Evolutionary conservation across 2,888 invertebrate genomes (phyloP), one percentile per base, ranked within the genome.

Genomic region (Pristionchus maxplancki): DNA sequence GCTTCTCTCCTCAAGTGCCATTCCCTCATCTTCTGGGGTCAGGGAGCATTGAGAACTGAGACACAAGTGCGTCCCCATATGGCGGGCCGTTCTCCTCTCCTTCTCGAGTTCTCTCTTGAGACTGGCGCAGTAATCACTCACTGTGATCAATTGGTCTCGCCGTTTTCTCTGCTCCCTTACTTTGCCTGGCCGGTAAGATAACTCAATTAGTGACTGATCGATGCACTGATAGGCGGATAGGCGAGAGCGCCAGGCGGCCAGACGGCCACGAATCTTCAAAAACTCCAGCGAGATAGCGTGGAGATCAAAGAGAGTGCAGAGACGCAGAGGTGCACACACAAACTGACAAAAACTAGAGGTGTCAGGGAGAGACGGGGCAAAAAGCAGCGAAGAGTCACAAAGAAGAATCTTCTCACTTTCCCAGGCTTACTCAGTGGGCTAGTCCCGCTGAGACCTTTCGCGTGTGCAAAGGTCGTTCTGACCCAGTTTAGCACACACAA

Each of bases 291-390:
- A 34, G 20, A 71, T 37, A 37, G 71, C 8, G 71, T 37, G 71
- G 34, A 71, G 71, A 48, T 78, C 40, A 15, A 8, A n/a, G 78
- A 78, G 78, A 78, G 44, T n/a, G 44, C 48, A 44, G 78, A 78
- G 78, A 78, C 24, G 78, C 28, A 78, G 44, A 78, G 78, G n/a
- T 48, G 78, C 78, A 78, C 78, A 78, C 44, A 78, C 44, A 44
- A 40, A 78, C 78, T 28, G n/a, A 78, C 78, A 78, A 78, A 78
- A 78, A 78, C 44, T 78, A 24, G 48, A 78, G 78, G 78, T 78
- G 78, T 78, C 78, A 78, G 78, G 78, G 78, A 28, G 48, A 34
- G 44, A 78, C 44, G 8, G 40, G 17, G 34, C 48, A 78, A 78
- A 78, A 78, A 78, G 44, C n/a, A 24, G 64, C n/a, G 34, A n/a